These are phyloP conservation scores for Otus scops DNA, from an alignment of 2,797 vertebrate genomes.

Conservation along the genomic window DNA sequence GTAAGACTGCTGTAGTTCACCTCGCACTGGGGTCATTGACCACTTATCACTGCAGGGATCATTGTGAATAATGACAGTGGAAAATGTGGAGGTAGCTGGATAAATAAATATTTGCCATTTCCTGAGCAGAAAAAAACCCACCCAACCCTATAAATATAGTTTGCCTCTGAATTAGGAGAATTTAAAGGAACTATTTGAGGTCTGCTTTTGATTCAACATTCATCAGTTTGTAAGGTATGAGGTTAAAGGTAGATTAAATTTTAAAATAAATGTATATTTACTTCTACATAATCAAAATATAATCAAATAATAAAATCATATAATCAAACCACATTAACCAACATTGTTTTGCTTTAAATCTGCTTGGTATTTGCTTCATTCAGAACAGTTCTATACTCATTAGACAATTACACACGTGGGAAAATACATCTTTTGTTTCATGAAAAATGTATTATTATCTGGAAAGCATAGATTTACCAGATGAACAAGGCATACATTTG, in stretches of 20 bases:
- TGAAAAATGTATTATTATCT: neutral
- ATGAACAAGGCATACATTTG: neutral
- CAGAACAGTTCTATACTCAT: neutral
- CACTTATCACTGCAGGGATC: slow-evolving; percentile 18
- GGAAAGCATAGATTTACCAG: neutral
- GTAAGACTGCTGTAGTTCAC: neutral
- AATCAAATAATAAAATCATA: neutral
- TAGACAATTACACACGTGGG: neutral
- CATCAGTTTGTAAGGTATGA: neutral
- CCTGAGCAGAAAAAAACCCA: neutral
- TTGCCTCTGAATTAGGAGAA: neutral
- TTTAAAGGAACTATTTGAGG: neutral
- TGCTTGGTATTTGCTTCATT: neutral
- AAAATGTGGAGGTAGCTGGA: neutral
- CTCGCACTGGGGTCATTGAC: neutral
- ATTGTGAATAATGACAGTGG: neutral
- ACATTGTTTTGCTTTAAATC: neutral
- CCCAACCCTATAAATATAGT: neutral
- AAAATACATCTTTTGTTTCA: neutral
- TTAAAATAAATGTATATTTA: neutral
- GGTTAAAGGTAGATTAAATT: neutral
- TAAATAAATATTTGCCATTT: neutral
- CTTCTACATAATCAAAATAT: neutral
- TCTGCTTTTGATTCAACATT: neutral
- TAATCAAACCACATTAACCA: neutral